Evolutionary conservation across 2,888 invertebrate genomes (phyloP).

Genomic region (Urechis unicinctus): DNA sequence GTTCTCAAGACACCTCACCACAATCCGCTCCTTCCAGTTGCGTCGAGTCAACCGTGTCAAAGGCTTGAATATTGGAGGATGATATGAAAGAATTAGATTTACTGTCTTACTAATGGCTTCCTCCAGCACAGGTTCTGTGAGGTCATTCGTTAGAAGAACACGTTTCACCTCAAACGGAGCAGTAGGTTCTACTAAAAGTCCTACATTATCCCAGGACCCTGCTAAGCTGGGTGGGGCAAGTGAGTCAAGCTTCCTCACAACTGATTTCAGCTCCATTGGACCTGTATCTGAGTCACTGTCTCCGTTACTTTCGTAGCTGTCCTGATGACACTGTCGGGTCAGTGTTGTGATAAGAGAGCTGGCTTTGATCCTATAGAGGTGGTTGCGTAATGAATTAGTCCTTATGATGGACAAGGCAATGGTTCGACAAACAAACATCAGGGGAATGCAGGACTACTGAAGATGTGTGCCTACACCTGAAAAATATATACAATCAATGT

Average conservation of each 20-base stretch:
- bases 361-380: no score
- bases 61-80: slow-evolving; percentile 88
- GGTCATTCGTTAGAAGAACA: slow-evolving; percentile 82
- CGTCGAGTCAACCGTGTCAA: slow-evolving; percentile 67
- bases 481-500: no score
- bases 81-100: slow-evolving; percentile 84
- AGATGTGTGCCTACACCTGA: no score
- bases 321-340: no score
- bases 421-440: no score
- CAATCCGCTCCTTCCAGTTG: slow-evolving; percentile 71
- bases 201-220: slow-evolving; percentile 92
- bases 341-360: no score
- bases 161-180: slow-evolving; percentile 53
- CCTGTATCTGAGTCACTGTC: no score
- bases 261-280: slow-evolving; percentile 19
- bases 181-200: slow-evolving; percentile 76
- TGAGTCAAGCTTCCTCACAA: slow-evolving; percentile 26
- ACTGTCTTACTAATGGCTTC: slow-evolving; percentile 64
- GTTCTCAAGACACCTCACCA: slow-evolving; percentile 72
- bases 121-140: slow-evolving; percentile 78
- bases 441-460: no score
- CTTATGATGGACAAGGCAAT: no score
- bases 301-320: no score
- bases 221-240: slow-evolving; percentile 53
- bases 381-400: no score